These are phyloP conservation scores for Hycleus phaleratus DNA, from an alignment of 1,140 invertebrate genomes.

Conservation along the genomic window DNA sequence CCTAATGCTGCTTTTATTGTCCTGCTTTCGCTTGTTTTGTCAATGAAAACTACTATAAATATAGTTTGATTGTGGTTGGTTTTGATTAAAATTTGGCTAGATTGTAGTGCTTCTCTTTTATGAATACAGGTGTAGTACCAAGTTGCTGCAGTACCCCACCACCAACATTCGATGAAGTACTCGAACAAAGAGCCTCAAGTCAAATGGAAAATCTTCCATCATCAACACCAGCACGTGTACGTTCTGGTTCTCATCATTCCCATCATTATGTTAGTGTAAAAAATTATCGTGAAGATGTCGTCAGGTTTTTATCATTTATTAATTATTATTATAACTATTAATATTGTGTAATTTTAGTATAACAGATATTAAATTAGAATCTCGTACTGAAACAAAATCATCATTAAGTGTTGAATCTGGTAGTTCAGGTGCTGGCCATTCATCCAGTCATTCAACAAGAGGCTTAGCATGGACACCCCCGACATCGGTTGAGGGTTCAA, in stretches of 20 bases:
- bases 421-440: constrained; percentile 40
- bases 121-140: constrained; percentile 39
- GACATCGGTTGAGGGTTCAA: constrained; percentile 82
- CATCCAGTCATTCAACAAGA: constrained; percentile 40
- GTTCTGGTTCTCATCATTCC: constrained; percentile 15
- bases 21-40: background rate
- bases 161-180: constrained; percentile 74
- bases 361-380: constrained; percentile 50
- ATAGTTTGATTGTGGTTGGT: background rate
- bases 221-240: constrained; percentile 3
- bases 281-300: constrained; percentile 37
- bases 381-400: constrained; percentile 57
- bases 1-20: background rate
- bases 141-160: constrained; percentile 79
- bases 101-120: constrained; percentile 28
- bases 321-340: background rate
- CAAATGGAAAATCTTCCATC: constrained; percentile 43
- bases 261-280: constrained; percentile 25
- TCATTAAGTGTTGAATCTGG: constrained; percentile 61
- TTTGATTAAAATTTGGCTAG: constrained; percentile 17
- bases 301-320: constrained; percentile 34
- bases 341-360: constrained; percentile 37
- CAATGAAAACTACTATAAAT: background rate
- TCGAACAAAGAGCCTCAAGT: constrained; percentile 50
- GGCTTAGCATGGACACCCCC: constrained; percentile 77